phyloP scores from a whole-genome alignment of 2,888 invertebrate species.

The Tenodera sinensis region DNA sequence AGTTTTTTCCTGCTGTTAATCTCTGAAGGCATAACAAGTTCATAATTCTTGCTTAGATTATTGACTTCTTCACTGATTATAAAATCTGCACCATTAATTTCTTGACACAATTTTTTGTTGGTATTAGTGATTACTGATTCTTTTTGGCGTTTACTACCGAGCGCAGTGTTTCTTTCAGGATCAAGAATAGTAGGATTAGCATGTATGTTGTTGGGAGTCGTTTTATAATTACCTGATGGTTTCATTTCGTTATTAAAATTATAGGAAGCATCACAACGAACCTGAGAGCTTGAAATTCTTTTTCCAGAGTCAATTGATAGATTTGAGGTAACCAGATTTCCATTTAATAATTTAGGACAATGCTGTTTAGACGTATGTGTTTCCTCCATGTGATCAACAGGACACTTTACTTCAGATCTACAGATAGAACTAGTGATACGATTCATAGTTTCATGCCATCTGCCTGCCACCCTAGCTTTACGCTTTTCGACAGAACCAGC shows the following conservation, averaged over 20 bases:
- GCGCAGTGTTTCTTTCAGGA: neutral
- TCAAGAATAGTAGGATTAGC: neutral
- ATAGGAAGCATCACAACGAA: neutral
- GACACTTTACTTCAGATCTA: neutral
- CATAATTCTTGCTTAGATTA: neutral
- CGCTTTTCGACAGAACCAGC: too few relatives aligned
- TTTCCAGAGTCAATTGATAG: neutral
- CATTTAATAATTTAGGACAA: neutral
- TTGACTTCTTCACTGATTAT: neutral
- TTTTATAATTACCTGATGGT: neutral
- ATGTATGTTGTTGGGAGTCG: neutral
- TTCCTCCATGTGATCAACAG: neutral
- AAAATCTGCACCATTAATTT: neutral
- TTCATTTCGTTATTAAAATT: neutral
- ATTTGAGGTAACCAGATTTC: neutral
- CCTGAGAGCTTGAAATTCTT: neutral
- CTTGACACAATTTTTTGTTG: neutral
- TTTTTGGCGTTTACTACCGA: neutral
- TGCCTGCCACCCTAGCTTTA: too few relatives aligned
- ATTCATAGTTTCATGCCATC: too few relatives aligned
- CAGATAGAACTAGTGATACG: too few relatives aligned
- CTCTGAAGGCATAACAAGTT: neutral
- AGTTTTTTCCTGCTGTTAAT: neutral
- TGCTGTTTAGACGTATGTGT: neutral
- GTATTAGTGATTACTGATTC: neutral